These are phyloP conservation scores for Penaeus chinensis DNA, from an alignment of 1,140 invertebrate genomes.

Conservation along the genomic window DNA sequence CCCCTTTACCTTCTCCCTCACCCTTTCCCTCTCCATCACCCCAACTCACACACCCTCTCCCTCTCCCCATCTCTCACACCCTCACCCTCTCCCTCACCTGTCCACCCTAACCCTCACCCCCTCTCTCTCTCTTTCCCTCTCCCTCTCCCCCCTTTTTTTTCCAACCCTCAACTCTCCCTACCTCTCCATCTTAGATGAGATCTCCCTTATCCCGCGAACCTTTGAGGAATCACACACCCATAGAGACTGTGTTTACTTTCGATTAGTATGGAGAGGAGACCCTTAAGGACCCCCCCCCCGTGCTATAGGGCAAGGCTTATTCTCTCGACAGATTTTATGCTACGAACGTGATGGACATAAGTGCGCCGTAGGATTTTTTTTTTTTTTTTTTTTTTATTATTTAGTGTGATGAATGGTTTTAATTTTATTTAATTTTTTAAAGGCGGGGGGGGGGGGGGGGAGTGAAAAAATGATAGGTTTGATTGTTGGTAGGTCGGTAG, in stretches of 20 bases:
- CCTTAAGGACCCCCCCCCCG: conserved; percentile 4
- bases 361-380: no score
- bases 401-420: no score
- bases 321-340: no score
- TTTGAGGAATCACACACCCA: conserved; percentile 42
- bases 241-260: conserved; percentile 43
- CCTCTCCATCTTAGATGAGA: neutral
- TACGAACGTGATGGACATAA: no score
- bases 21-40: neutral
- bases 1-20: neutral
- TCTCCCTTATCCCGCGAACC: conserved; percentile 17
- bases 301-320: no score
- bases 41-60: neutral
- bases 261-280: conserved; percentile 47
- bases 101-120: neutral
- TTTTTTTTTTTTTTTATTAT: no score
- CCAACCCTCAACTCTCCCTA: no score
- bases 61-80: neutral
- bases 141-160: neutral
- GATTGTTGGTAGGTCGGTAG: no score
- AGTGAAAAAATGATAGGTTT: no score
- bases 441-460: no score
- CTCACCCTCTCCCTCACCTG: neutral
- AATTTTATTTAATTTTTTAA: no score
- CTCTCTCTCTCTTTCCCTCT: neutral